phyloP scores from a whole-genome alignment of 2,888 invertebrate species.

The Heliconius ethilla region DNA sequence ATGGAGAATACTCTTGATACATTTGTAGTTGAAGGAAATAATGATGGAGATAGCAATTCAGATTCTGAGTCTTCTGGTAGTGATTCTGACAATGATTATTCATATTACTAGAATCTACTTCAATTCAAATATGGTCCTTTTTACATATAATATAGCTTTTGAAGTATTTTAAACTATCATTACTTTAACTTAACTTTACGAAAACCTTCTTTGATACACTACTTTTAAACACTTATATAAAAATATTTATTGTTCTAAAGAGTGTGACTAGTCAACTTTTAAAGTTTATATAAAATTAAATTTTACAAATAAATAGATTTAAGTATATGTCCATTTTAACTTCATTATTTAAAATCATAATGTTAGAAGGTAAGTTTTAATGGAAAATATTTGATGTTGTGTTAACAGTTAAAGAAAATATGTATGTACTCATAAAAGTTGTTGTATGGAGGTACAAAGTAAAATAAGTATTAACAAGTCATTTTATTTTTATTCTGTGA shows the following conservation, averaged over 20 bases:
- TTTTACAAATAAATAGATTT: background rate
- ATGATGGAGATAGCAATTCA: conserved; percentile 39
- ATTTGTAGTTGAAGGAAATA: conserved; percentile 33
- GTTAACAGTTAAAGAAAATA: background rate
- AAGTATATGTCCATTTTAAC: conserved; percentile 18
- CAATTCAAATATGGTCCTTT: background rate
- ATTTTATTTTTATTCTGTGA: conserved; percentile 5
- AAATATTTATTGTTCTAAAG: background rate
- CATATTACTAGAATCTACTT: background rate
- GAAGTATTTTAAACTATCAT: too few relatives aligned
- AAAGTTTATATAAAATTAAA: conserved; percentile 2
- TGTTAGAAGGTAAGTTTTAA: background rate
- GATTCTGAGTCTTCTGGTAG: conserved; percentile 17
- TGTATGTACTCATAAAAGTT: conserved; percentile 12
- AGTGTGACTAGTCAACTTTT: conserved; percentile 12
- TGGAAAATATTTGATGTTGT: conserved; percentile 15
- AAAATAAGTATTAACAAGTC: background rate
- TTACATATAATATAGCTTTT: too few relatives aligned
- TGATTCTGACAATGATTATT: conserved; percentile 9
- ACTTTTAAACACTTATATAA: background rate
- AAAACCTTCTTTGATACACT: background rate
- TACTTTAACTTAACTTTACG: background rate
- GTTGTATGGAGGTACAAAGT: conserved; percentile 1
- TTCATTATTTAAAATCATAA: conserved; percentile 3
- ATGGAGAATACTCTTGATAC: conserved; percentile 36